These are phyloP conservation scores for Ips nitidus DNA, from an alignment of 1,140 invertebrate species.

Conservation along the genomic window DNA sequence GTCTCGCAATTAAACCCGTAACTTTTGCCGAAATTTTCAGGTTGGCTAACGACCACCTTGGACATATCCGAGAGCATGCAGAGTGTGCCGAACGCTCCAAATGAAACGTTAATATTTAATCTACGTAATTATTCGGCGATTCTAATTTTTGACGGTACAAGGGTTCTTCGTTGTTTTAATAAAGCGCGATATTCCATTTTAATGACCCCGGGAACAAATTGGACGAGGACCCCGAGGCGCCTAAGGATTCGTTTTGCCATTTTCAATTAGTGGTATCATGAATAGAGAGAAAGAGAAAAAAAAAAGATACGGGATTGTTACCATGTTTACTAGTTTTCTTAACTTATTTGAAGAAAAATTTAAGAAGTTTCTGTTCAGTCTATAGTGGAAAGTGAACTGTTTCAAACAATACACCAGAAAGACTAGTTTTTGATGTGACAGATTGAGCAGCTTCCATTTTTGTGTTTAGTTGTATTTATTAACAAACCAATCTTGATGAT, in stretches of 20 bases:
- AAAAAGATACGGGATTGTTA: not conserved
- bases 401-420: too few relatives aligned
- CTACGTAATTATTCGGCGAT: constrained; percentile 14
- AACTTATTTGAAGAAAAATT: too few relatives aligned
- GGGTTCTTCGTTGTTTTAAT: constrained; percentile 24
- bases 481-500: too few relatives aligned
- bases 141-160: constrained; percentile 21
- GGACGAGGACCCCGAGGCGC: not conserved
- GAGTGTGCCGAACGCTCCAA: constrained; percentile 7
- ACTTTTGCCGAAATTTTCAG: not conserved
- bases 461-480: too few relatives aligned
- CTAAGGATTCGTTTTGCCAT: not conserved
- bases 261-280: not conserved
- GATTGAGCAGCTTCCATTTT: too few relatives aligned
- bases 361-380: too few relatives aligned
- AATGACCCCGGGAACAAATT: constrained; percentile 13
- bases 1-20: not conserved
- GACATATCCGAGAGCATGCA: not conserved
- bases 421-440: too few relatives aligned
- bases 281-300: not conserved
- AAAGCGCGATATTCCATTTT: constrained; percentile 15
- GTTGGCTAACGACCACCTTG: not conserved
- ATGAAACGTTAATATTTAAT: constrained; percentile 22
- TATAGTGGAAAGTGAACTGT: too few relatives aligned
- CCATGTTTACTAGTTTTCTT: too few relatives aligned